A percentile compares a stretch with the other conserved stretches of the same genome.
Evolutionary conservation across 2,797 vertebrate genomes (phyloP).

Genomic region (Tadarida brasiliensis): DNA sequence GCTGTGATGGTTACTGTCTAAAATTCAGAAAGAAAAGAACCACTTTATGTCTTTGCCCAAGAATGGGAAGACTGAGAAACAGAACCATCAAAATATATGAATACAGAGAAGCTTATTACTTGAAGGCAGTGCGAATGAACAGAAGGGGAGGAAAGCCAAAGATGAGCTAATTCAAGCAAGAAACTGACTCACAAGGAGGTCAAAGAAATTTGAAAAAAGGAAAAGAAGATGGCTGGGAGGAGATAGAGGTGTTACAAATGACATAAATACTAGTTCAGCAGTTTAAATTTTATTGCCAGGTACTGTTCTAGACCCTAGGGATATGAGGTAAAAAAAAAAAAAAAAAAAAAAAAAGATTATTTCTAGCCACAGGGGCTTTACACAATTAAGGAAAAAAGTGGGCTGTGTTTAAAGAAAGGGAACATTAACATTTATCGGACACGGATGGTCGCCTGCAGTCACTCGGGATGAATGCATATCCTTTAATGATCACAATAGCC

Average conservation of each 20-base stretch:
- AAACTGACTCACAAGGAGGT: slow-evolving; percentile 10
- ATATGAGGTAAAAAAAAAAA: background rate
- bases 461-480: background rate
- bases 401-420: background rate
- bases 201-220: background rate
- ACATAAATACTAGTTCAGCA: background rate
- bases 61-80: background rate
- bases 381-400: background rate
- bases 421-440: background rate
- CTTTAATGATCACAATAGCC: background rate
- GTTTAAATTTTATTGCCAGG: background rate
- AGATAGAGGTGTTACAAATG: background rate
- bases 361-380: background rate
- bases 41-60: background rate
- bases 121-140: background rate
- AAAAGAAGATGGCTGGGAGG: background rate
- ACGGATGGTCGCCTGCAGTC: background rate
- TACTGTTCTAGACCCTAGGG: background rate
- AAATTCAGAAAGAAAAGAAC: slow-evolving; percentile 1
- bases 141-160: background rate
- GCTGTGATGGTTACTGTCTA: background rate
- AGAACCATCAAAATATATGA: background rate
- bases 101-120: background rate
- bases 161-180: background rate
- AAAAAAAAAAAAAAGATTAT: background rate